A percentile compares a stretch with the other conserved stretches of the same genome.
These are phyloP conservation scores for Tragelaphus eurycerus DNA, from an alignment of 2,797 vertebrate genomes.

Conservation along the genomic window DNA sequence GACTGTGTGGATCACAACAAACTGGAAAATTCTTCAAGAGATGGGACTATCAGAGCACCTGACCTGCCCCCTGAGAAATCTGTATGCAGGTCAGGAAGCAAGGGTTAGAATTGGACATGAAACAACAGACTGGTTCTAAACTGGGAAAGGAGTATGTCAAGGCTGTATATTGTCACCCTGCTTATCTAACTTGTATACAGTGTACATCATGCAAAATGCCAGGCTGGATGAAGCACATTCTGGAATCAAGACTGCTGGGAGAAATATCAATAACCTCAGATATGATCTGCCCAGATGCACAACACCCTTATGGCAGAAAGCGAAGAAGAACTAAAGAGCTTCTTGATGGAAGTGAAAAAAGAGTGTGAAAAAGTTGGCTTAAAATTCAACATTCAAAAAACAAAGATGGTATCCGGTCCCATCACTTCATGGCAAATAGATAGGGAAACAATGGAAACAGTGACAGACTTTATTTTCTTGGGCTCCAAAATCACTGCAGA, in stretches of 20 bases:
- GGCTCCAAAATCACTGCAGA: neutral
- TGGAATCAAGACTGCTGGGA: neutral
- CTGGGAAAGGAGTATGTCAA: neutral
- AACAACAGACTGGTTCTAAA: neutral
- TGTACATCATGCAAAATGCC: neutral
- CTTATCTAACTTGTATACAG: neutral
- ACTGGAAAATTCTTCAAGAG: neutral
- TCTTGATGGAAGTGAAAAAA: neutral
- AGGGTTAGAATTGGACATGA: neutral
- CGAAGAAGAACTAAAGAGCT: accelerated
- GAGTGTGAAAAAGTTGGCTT: neutral
- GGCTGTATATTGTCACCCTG: neutral
- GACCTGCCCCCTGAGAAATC: neutral
- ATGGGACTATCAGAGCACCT: neutral
- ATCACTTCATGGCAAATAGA: neutral
- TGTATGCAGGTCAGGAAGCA: neutral
- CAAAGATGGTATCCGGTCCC: neutral
- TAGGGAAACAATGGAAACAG: neutral
- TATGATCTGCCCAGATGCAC: neutral
- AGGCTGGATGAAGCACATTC: neutral
- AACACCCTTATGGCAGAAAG: neutral
- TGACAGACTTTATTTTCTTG: neutral
- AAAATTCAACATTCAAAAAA: neutral
- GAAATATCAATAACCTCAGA: neutral
- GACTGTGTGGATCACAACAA: neutral